phyloP scores from a whole-genome alignment of 2,888 invertebrate genomes.

The Chromoteleia sp. region DNA sequence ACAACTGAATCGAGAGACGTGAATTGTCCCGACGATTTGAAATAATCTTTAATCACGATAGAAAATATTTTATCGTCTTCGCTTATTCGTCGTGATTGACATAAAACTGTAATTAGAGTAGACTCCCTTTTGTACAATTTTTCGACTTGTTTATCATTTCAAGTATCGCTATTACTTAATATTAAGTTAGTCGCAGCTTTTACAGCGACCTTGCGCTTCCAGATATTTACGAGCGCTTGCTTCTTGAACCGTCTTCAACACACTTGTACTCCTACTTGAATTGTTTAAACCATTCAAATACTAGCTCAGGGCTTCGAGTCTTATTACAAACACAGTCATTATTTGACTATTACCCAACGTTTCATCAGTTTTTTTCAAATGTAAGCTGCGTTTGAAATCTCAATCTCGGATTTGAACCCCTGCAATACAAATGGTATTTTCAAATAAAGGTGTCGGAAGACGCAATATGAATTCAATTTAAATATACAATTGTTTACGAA shows the following conservation, averaged over 20 bases:
- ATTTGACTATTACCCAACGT: constrained; percentile 27
- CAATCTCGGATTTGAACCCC: not conserved
- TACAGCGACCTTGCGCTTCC: not conserved
- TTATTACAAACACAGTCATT: constrained; percentile 48
- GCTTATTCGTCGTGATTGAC: too few species aligned
- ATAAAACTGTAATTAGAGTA: not conserved
- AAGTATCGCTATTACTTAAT: constrained; percentile 8
- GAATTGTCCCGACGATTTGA: constrained; percentile 5
- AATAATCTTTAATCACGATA: not conserved
- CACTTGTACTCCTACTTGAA: constrained; percentile 33
- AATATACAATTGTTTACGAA: too few species aligned
- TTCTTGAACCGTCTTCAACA: constrained; percentile 17
- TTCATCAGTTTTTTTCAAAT: constrained; percentile 33
- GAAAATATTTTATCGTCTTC: not conserved
- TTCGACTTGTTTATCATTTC: constrained; percentile 1
- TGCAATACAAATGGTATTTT: not conserved
- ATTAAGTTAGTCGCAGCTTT: not conserved
- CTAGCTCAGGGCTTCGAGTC: constrained; percentile 11
- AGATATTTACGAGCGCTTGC: constrained; percentile 32
- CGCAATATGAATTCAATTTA: too few species aligned
- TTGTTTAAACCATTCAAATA: constrained; percentile 42
- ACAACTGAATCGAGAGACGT: constrained; percentile 29
- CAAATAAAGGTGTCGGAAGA: not conserved
- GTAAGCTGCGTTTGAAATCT: constrained; percentile 14
- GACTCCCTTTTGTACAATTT: not conserved